Conservation (phyloP, 1,140 invertebrate species). For the Cotesia vestalis region DNA sequence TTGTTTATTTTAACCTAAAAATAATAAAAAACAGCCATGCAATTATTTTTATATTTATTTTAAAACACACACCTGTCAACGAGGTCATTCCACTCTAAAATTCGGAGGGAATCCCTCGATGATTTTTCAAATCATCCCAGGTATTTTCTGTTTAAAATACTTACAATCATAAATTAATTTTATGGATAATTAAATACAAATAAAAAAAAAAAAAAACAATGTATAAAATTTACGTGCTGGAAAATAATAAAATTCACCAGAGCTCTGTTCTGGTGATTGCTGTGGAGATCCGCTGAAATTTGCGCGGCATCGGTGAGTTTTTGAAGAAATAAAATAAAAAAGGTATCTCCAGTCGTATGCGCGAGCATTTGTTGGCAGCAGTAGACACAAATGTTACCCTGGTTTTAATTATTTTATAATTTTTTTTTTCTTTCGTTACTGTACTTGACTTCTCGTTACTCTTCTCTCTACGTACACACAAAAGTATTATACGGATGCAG, state of each 20-base stretch:
- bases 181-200: background rate
- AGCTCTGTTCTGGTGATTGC: too few relatives aligned
- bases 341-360: background rate
- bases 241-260: too few relatives aligned
- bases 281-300: background rate
- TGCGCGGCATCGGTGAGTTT: constrained; percentile 2
- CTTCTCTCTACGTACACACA: background rate
- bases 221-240: too few relatives aligned
- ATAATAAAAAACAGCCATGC: background rate
- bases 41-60: background rate
- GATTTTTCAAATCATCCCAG: too few relatives aligned
- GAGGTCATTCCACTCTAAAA: constrained; percentile 14
- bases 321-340: constrained; percentile 2
- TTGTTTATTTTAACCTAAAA: too few relatives aligned
- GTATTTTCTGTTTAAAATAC: too few relatives aligned
- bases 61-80: constrained; percentile 8
- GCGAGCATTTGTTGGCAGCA: constrained; percentile 16
- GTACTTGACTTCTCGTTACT: background rate
- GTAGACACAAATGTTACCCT: background rate
- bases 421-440: too few relatives aligned
- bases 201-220: constrained; percentile 1
- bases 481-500: too few relatives aligned
- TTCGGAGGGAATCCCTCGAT: background rate
- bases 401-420: background rate
- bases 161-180: too few relatives aligned